Evolutionary conservation across 2,113 vertebrate species (phyloP).

Genomic region (Piprites chloris): DNA sequence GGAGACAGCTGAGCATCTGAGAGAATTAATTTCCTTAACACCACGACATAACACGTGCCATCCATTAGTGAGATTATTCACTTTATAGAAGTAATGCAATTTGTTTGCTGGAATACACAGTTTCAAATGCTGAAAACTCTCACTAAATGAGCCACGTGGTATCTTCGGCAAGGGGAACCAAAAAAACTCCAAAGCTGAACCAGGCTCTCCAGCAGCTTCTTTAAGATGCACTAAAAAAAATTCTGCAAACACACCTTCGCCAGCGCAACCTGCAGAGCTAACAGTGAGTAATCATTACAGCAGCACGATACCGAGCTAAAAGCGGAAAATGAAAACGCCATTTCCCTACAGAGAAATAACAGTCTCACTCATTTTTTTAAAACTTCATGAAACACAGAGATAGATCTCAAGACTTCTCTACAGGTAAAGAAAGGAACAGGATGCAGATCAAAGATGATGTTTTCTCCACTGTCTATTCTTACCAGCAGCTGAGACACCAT

Average conservation of each 20-base stretch:
- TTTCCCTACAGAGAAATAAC: background rate
- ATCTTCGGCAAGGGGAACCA: background rate
- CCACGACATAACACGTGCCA: background rate
- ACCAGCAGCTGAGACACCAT: background rate
- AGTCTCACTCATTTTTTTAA: background rate
- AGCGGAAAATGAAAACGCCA: background rate
- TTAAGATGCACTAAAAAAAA: background rate
- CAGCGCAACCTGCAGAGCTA: background rate
- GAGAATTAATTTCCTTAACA: background rate
- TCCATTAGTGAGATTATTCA: constrained; percentile 1
- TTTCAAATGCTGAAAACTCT: background rate
- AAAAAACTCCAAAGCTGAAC: background rate
- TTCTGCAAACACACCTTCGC: background rate
- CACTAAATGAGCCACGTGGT: background rate
- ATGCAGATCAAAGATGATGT: background rate
- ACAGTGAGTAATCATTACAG: background rate
- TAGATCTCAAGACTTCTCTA: background rate
- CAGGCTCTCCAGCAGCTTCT: background rate
- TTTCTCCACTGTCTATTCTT: background rate
- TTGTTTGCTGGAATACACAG: background rate
- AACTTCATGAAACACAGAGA: background rate
- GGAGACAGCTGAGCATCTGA: constrained; percentile 37
- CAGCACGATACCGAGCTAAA: background rate
- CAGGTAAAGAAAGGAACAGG: background rate
- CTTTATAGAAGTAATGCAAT: background rate